Conservation (phyloP, 2,797 vertebrate genomes). For the Mus minutoides region DNA sequence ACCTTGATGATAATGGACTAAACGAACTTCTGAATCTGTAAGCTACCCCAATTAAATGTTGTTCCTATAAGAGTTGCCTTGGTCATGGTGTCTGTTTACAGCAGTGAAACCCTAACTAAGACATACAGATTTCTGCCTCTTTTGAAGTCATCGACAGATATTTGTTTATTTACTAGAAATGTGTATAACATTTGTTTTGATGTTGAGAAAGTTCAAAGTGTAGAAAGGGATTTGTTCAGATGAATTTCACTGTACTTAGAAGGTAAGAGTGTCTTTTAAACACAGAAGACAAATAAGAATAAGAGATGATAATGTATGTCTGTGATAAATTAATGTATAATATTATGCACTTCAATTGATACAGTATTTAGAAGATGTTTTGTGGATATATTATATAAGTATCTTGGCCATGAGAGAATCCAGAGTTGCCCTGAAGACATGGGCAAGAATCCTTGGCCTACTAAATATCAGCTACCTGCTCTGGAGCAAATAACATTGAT, state of each 20-base stretch:
- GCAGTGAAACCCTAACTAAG: background rate
- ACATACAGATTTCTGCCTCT: background rate
- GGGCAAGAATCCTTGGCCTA: background rate
- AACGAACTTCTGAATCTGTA: background rate
- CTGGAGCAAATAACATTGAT: background rate
- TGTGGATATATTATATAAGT: background rate
- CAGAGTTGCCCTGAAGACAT: background rate
- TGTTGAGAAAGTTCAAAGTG: background rate
- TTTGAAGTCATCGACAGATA: constrained; percentile 36
- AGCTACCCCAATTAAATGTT: background rate
- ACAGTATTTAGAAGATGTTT: background rate
- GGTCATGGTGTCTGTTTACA: background rate
- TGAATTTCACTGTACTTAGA: background rate
- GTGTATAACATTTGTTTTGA: background rate
- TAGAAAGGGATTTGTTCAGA: background rate
- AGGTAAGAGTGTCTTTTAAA: background rate
- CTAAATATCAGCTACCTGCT: background rate
- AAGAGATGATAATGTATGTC: background rate
- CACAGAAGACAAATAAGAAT: background rate
- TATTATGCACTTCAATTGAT: background rate
- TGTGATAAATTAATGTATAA: background rate
- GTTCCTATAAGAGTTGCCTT: background rate
- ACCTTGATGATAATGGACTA: background rate
- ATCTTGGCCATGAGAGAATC: background rate
- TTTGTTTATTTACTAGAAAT: constrained; percentile 39